Percentiles rank a stretch among this genome's conserved stretches.
phyloP scores from a whole-genome alignment of 2,797 vertebrate genomes.

The Meriones psammophilus region DNA sequence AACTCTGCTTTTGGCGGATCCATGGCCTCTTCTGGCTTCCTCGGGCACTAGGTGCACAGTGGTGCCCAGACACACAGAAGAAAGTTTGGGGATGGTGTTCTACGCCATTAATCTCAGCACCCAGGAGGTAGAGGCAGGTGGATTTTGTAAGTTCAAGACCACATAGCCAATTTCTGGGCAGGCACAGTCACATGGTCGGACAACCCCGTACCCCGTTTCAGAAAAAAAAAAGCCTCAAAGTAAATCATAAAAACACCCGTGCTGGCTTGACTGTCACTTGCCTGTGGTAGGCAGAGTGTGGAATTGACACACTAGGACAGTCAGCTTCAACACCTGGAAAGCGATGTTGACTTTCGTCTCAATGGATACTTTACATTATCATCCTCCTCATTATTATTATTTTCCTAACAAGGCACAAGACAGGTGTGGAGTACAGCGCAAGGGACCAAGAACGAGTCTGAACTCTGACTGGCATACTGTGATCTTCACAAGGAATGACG shows the following conservation, averaged over 20 bases:
- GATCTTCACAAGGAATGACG: background rate
- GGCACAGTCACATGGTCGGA: background rate
- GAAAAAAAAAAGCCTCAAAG: background rate
- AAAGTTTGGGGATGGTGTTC: fast-evolving
- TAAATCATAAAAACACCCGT: background rate
- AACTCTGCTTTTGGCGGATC: background rate
- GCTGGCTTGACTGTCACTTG: background rate
- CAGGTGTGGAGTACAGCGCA: background rate
- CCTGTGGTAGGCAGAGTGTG: background rate
- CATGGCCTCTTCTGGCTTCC: background rate
- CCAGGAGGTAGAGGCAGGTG: background rate
- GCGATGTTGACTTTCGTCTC: slow-evolving; percentile 25
- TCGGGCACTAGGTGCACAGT: background rate
- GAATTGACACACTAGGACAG: background rate
- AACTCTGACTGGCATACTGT: slow-evolving; percentile 47
- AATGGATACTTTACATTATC: background rate
- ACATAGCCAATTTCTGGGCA: background rate
- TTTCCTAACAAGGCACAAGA: background rate
- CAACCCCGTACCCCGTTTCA: background rate
- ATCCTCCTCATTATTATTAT: background rate
- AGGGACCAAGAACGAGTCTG: background rate
- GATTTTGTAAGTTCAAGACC: background rate
- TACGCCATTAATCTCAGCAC: background rate
- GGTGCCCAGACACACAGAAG: background rate
- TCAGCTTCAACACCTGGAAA: slow-evolving; percentile 31